Evolutionary conservation across 2,888 invertebrate species (phyloP).

Genomic region (Glyphotaelius pellucidus): DNA sequence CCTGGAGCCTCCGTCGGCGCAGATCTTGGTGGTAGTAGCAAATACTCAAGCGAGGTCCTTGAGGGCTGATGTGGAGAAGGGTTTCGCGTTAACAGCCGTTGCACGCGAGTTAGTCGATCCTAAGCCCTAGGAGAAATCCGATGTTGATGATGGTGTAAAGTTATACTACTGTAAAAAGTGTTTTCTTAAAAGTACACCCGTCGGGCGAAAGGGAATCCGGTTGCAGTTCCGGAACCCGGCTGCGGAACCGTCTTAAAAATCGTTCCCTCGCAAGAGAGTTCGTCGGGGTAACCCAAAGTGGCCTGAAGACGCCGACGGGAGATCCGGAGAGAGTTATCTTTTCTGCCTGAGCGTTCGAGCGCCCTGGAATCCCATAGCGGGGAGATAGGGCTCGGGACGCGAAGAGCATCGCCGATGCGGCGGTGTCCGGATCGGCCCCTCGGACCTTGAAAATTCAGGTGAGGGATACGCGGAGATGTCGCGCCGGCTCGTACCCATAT

Average conservation of each 20-base stretch:
- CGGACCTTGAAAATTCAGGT: constrained; percentile 72
- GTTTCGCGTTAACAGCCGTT: constrained; percentile 81
- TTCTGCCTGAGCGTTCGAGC: constrained; percentile 76
- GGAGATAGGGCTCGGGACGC: constrained; percentile 75
- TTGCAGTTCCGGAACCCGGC: constrained; percentile 80
- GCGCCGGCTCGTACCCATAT: constrained; percentile 80
- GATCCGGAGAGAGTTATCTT: constrained; percentile 76
- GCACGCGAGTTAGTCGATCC: constrained; percentile 78
- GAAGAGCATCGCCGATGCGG: constrained; percentile 74
- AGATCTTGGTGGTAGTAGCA: constrained; percentile 85
- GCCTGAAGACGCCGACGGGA: constrained; percentile 79
- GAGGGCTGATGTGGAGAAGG: constrained; percentile 80
- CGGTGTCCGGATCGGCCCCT: constrained; percentile 73
- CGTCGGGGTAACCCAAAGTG: constrained; percentile 75
- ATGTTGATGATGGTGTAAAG: constrained; percentile 71
- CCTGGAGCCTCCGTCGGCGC: constrained; percentile 77
- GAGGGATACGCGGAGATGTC: constrained; percentile 68
- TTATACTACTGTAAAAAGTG: constrained; percentile 29
- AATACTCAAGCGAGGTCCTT: constrained; percentile 82
- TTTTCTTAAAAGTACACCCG: constrained; percentile 69
- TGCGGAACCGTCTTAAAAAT: constrained; percentile 76
- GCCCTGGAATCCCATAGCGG: constrained; percentile 76
- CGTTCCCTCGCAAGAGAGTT: constrained; percentile 73
- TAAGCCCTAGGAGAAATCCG: constrained; percentile 77
- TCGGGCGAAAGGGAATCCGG: constrained; percentile 78